Conservation (phyloP, 1,140 invertebrate genomes). For the Hormaphis cornu region DNA sequence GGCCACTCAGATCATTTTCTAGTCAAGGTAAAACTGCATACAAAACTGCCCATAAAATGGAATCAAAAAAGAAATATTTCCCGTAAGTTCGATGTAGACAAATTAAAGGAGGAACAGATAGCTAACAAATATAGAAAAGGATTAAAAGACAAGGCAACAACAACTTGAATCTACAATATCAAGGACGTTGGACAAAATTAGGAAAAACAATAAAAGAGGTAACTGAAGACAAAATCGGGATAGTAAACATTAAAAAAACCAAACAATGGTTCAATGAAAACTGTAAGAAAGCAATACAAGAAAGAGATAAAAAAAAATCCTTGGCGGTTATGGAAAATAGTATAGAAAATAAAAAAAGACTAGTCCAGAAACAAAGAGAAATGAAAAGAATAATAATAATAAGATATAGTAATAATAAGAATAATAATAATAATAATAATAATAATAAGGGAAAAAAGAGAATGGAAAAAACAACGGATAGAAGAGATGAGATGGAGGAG, state of each 20-base stretch:
- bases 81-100: not conserved
- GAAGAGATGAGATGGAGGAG: not conserved
- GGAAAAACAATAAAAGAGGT: not conserved
- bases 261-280: not conserved
- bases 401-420: too few relatives aligned
- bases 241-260: not conserved
- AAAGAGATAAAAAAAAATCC: not conserved
- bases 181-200: not conserved
- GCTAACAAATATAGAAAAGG: not conserved
- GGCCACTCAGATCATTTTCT: constrained; percentile 33
- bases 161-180: not conserved
- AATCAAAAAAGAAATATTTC: constrained; percentile 31
- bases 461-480: not conserved
- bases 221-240: not conserved
- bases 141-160: not conserved
- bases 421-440: not conserved
- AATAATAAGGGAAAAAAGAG: not conserved
- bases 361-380: not conserved
- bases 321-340: not conserved
- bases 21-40: constrained; percentile 26
- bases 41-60: not conserved
- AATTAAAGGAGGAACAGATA: not conserved
- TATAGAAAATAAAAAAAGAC: not conserved
- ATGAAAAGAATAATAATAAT: not conserved
- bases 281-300: not conserved